Evolutionary conservation across 2,113 vertebrate genomes (phyloP).

Genomic region (Harpagus bidentatus): DNA sequence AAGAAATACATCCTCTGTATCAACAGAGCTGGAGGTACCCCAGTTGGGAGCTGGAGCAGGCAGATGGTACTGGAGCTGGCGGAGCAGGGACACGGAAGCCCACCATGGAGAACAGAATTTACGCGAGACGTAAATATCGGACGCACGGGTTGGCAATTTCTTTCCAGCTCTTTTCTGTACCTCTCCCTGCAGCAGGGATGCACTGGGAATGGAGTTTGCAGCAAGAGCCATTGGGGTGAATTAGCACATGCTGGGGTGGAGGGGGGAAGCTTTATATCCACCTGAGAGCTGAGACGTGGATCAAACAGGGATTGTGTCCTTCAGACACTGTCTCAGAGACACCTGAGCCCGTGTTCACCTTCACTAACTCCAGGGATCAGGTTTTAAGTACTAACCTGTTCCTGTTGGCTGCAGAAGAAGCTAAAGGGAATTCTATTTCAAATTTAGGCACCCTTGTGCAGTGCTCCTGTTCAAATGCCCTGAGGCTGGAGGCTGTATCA

Average conservation of each 20-base stretch:
- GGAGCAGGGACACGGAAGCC: background rate
- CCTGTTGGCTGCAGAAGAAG: background rate
- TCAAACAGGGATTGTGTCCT: background rate
- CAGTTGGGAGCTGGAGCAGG: background rate
- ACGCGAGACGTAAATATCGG: background rate
- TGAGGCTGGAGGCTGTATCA: background rate
- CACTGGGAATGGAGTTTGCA: background rate
- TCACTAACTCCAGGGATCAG: background rate
- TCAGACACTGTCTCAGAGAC: background rate
- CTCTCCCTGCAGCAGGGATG: background rate
- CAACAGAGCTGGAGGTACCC: background rate
- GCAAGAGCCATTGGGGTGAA: background rate
- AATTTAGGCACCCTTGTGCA: background rate
- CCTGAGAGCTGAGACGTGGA: background rate
- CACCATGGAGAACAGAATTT: background rate
- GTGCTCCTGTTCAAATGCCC: background rate
- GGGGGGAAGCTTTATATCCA: rapidly evolving
- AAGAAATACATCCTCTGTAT: background rate
- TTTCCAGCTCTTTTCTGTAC: background rate
- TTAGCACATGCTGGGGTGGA: rapidly evolving
- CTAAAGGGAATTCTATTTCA: background rate
- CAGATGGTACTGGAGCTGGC: too few species aligned
- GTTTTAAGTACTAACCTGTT: background rate
- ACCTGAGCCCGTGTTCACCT: background rate
- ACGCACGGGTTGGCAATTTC: background rate